Evolutionary conservation across 2,797 vertebrate genomes (phyloP), one percentile per base, ranked within the genome.

Genomic region (Pseudopleuronectes americanus): DNA sequence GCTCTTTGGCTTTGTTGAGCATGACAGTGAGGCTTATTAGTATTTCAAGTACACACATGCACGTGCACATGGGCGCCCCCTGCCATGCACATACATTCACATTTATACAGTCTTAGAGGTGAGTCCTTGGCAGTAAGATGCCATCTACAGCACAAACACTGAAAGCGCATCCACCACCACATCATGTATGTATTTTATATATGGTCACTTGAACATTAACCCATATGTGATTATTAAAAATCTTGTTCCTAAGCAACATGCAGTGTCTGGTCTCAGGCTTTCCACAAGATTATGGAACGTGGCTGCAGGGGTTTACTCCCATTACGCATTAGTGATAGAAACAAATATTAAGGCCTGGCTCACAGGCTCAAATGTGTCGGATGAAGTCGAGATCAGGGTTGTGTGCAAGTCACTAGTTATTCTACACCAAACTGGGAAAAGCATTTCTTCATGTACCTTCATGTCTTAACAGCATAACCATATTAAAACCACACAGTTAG

Each of bases 1-100:
- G 71, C 84, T 85, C 79, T 82, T 84, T 84, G 83, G 85, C 83
- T 84, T 81, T 21, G 24, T 26, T 41, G 75, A 80, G 74, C 74
- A 64, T 79, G 77, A 75, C 70, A 79, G 68, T 5, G 10, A 80
- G 63, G 53, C 60, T 47, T 47, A 68, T 65, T 33, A 6, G 70
- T 56, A 19, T 70, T 24, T 78, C 13, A 79, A 68, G 74, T 31
- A 3, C 55, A 57, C 33, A 57, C 33, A 61, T 28, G 53, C 71
- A 76, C 28, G 38, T 24, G 47, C 47, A 71, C 31, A 51, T 8
- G 19, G 8, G 10, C 8, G 0, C 17, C 19, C 43, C 31, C 24
- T 12, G 13, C 13, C 52, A 47, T 8, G 24, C 61, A 54, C 56
- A 38, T 9, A 45, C 43, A 64, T 21, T 22, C 49, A 74, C 53